phyloP scores from a whole-genome alignment of 2,888 invertebrate species.

The Siphlonurus alternatus region DNA sequence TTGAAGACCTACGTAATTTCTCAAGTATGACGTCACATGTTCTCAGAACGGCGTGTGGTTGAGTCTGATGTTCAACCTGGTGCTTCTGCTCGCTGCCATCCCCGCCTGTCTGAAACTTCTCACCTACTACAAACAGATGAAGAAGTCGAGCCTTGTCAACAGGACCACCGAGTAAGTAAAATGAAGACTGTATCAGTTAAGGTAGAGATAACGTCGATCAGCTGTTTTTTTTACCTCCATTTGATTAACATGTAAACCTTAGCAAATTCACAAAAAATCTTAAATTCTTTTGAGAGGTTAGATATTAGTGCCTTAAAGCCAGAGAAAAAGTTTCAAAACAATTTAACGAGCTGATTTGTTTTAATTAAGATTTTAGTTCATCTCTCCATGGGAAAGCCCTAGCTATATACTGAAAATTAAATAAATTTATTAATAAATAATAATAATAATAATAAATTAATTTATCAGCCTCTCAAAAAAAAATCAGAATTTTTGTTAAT shows the following conservation, averaged over 20 bases:
- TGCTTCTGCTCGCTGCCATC: constrained; percentile 39
- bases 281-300: no score
- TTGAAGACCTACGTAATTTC: neutral
- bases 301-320: no score
- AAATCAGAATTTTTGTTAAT: no score
- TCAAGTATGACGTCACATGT: neutral
- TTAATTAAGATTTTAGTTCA: no score
- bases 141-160: constrained; percentile 8
- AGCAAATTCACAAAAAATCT: no score
- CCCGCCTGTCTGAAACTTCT: constrained; percentile 30
- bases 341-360: no score
- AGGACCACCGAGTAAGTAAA: constrained; percentile 12
- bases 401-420: no score
- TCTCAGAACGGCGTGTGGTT: constrained; percentile 57
- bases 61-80: constrained; percentile 37
- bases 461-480: no score
- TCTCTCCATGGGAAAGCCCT: no score
- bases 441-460: no score
- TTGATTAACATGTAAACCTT: neutral
- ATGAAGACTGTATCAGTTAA: neutral
- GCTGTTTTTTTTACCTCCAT: neutral
- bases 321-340: no score
- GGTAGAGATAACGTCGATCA: neutral
- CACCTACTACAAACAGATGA: constrained; percentile 20
- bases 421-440: no score